These are phyloP conservation scores for Gandaritis pyraliata DNA, from an alignment of 2,888 invertebrate species.

Conservation along the genomic window DNA sequence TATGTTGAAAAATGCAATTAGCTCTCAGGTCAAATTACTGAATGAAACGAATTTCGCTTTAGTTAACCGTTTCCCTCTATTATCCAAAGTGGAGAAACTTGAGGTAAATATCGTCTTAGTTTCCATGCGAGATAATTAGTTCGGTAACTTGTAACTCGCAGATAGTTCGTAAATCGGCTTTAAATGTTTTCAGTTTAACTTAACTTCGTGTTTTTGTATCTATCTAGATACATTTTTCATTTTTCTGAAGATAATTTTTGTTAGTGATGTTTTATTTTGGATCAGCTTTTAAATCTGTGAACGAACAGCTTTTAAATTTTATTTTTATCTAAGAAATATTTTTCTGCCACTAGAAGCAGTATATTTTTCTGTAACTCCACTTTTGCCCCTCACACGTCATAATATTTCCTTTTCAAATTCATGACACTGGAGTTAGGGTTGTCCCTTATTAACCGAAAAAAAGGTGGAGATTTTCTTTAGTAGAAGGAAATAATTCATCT, in stretches of 20 bases:
- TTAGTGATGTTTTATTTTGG: too few species aligned
- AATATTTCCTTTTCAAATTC: constrained; percentile 28
- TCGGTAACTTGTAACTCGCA: constrained; percentile 19
- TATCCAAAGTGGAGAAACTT: constrained; percentile 22
- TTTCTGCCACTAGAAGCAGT: neutral
- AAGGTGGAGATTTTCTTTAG: too few species aligned
- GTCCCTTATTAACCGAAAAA: neutral
- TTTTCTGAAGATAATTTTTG: too few species aligned
- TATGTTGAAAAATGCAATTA: too few species aligned
- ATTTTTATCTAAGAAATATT: too few species aligned
- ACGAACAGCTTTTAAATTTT: too few species aligned
- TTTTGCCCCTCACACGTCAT: constrained; percentile 24
- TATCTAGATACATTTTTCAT: too few species aligned
- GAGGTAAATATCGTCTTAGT: constrained; percentile 29
- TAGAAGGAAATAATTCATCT: too few species aligned
- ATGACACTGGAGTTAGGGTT: constrained; percentile 18
- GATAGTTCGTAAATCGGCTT: constrained; percentile 20
- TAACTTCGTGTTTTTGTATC: constrained; percentile 1
- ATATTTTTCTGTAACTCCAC: constrained; percentile 9
- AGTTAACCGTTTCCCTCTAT: constrained; percentile 24
- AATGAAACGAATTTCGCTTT: constrained; percentile 3
- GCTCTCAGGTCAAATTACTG: neutral
- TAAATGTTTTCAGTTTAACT: constrained; percentile 14
- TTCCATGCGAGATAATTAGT: constrained; percentile 27
- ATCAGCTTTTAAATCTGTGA: too few species aligned